Evolutionary conservation across 2,113 vertebrate genomes (phyloP).

Genomic region (Cyprinodon tularosa): DNA sequence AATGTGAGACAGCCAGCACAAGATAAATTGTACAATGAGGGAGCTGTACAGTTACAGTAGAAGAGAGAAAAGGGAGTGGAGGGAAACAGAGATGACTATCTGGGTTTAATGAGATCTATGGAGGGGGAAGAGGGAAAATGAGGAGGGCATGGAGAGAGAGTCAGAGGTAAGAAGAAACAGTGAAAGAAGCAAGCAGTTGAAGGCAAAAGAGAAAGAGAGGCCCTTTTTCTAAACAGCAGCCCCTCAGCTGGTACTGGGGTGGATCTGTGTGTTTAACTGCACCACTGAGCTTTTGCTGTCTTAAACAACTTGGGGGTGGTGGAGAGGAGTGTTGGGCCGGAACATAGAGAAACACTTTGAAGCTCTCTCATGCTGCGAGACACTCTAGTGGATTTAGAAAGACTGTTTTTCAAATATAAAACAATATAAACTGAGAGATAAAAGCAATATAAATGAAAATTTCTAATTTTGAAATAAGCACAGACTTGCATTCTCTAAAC

Average conservation of each 20-base stretch:
- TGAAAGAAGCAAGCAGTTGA: constrained; percentile 15
- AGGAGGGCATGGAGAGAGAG: constrained; percentile 45
- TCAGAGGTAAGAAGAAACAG: constrained; percentile 57
- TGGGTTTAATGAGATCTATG: constrained; percentile 64
- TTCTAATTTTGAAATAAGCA: constrained; percentile 10
- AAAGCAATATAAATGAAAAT: constrained; percentile 11
- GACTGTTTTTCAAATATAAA: constrained; percentile 55
- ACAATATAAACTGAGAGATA: constrained; percentile 41
- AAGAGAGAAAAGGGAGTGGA: constrained; percentile 20
- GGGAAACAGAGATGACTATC: constrained; percentile 39
- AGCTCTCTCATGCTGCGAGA: constrained; percentile 66
- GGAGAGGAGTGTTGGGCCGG: constrained; percentile 61
- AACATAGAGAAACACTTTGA: constrained; percentile 71
- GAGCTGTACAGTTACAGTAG: constrained; percentile 36
- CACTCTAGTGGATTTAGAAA: constrained; percentile 69
- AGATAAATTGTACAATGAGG: constrained; percentile 56
- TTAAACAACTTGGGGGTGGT: constrained; percentile 73
- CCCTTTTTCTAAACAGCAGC: constrained; percentile 60
- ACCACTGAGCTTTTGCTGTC: constrained; percentile 72
- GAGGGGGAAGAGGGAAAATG: constrained; percentile 46
- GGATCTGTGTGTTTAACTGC: constrained; percentile 70
- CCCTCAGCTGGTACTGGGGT: constrained; percentile 56
- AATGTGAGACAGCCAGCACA: constrained; percentile 44
- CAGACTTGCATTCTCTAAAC: neutral
- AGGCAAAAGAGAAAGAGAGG: constrained; percentile 26